phyloP scores from a whole-genome alignment of 2,113 vertebrate genomes.

The Caranx ignobilis region DNA sequence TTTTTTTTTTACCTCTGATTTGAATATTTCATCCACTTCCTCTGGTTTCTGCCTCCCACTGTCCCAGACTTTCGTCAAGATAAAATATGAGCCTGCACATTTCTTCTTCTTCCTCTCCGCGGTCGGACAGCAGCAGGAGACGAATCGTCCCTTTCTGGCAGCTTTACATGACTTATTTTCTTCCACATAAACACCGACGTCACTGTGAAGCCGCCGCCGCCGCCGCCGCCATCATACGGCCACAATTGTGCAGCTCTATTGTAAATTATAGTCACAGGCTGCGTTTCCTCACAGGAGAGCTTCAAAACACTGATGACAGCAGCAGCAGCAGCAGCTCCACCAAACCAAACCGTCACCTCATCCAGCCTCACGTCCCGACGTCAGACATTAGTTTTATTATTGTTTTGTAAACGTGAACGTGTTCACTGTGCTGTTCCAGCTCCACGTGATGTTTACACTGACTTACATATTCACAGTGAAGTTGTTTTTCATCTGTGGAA shows the following conservation, averaged over 20 bases:
- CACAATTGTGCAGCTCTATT: constrained; percentile 14
- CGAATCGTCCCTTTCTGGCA: constrained; percentile 10
- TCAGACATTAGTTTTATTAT: not conserved
- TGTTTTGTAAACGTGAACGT: no score
- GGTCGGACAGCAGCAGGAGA: not conserved
- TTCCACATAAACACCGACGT: constrained; percentile 20
- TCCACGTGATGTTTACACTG: no score
- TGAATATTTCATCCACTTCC: constrained; percentile 4
- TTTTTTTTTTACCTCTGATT: not conserved
- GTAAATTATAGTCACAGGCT: constrained; percentile 39
- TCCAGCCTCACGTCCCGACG: not conserved
- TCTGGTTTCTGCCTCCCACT: not conserved
- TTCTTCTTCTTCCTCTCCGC: not conserved
- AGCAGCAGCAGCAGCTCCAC: no score
- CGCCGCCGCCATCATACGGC: not conserved
- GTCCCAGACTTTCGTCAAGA: not conserved
- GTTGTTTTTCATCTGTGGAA: no score
- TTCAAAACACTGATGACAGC: constrained; percentile 18
- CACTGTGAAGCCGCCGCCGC: not conserved
- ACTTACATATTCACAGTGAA: no score
- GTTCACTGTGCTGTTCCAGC: not conserved
- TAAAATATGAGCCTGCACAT: not conserved
- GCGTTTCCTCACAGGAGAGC: not conserved
- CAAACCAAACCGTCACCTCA: not conserved
- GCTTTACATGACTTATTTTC: constrained; percentile 36